Evolutionary conservation across 2,797 vertebrate genomes (phyloP), one percentile per base, ranked within the genome.

Genomic region (Labroides dimidiatus): DNA sequence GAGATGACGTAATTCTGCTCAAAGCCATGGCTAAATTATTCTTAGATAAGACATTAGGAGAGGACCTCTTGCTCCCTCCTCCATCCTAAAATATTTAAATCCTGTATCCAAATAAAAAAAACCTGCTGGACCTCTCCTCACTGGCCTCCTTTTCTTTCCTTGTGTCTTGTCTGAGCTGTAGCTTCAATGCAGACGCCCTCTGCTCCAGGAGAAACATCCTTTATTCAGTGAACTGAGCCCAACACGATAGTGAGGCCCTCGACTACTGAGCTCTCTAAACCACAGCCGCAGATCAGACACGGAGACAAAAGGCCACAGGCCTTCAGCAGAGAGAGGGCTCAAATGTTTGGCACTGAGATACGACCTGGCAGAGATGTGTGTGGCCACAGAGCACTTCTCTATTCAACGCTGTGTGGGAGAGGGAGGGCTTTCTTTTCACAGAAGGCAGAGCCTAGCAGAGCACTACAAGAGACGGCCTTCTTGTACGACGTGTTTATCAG

Each of bases 291-390:
- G 74, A 84, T 83, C 85, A 75, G 81, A 83, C 75, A 81, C 20
- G 20, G 76, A 78, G 75, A 90, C 84, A 89, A 91, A 91, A 84
- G 81, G 78, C 77, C 39, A 15, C 70, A 59, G 82, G 80, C 70
- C 68, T 75, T 84, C 61, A 60, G 66, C 71, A 68, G 84, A 61
- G 69, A 82, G 60, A 84, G 83, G 71, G 79, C 72, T 90, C 75
- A 90, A 87, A 86, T 84, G 87, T 85, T 90, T 89, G 85, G 86
- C 85, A 85, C 74, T 30, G 67, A 64, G 74, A 81, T 72, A 63
- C 12, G 54, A 53, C 69, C 83, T 75, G 85, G 84, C 83, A 84
- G 68, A 74, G 81, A 74, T 41, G 66, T 85, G 84, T 88, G 87
- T 85, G 78, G 81, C 80, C 77, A 81, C 75, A 85, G 82, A 87